Base-by-base conservation (phyloP, 2,797 vertebrate genomes). In the Cottoperca gobio region DNA sequence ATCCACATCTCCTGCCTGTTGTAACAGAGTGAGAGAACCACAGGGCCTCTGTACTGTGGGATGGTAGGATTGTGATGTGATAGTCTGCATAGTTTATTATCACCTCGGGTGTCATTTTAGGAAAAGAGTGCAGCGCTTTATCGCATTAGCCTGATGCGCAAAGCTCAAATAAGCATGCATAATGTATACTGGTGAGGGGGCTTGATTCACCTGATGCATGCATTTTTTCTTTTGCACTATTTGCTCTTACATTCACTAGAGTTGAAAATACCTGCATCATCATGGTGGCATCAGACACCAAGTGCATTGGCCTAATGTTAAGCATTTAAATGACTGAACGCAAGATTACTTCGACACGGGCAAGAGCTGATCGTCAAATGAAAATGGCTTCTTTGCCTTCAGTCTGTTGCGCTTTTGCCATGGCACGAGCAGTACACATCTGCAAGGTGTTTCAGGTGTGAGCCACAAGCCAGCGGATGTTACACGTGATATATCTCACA, bases 321-420 rank as follows among this genome's bases (percentile, higher is more conserved):
- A 35, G 17, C 42, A 13, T 70, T 39, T 61, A 4, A 39, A 4
- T 40, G 53, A 1, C 68, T 88, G 14, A 42, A 31, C 70, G 70
- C 33, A 66, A n/a, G 8, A 55, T 16, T 35, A 55, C 14, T 40
- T 73, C 10, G 50, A 69, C 60, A 53, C 16, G 37, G 52, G 53
- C 53, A 48, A 23, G 23, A 78, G 11, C 43, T 72, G 62, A 26
- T 57, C 33, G 31, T 39, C 58, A 61, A 48, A 64, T 54, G 71
- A 78, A 86, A 78, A 86, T 84, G 80, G 76, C 77, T 71, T 49
- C 75, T 83, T 65, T 58, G 58, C 58, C 61, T 23, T 8, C 33
- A 23, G 48, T 60, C 42, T 74, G 58, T 49, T 73, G 69, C 66
- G 64, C 69, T 39, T 82, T 37, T 70, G 46, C 70, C 73, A 64